Percentiles rank a stretch among this genome's conserved stretches.
These are phyloP conservation scores for Perccottus glenii DNA, from an alignment of 2,113 vertebrate genomes.

Conservation along the genomic window DNA sequence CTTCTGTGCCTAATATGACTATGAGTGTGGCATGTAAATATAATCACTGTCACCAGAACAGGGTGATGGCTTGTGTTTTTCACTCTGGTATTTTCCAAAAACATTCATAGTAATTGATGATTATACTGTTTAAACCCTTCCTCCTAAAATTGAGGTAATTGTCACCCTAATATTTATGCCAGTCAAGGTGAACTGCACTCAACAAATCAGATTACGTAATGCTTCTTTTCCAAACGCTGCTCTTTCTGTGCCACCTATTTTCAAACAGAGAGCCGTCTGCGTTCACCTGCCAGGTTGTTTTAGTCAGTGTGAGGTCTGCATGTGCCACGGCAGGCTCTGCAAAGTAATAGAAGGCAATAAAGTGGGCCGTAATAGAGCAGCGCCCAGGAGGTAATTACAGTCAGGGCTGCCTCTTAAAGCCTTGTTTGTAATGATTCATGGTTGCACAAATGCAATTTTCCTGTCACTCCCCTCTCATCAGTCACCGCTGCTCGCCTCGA, in stretches of 20 bases:
- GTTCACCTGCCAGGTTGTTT: slow-evolving; percentile 62
- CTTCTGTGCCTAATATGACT: no score
- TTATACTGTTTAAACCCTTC: no score
- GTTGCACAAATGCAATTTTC: slow-evolving; percentile 74
- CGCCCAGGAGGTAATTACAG: slow-evolving; percentile 73
- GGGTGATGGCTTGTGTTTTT: no score
- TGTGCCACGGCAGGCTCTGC: slow-evolving; percentile 55
- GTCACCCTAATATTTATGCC: no score
- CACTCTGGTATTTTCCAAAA: no score
- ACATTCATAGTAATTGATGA: no score
- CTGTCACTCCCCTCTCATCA: slow-evolving; percentile 71
- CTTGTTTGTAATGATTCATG: slow-evolving; percentile 77
- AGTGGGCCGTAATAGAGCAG: slow-evolving; percentile 66
- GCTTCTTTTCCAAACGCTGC: slow-evolving; percentile 11
- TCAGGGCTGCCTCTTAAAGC: slow-evolving; percentile 71
- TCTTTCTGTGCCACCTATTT: slow-evolving; percentile 17
- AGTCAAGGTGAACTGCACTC: neutral
- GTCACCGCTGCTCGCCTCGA: slow-evolving; percentile 55
- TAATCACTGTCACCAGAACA: no score
- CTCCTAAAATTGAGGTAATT: no score
- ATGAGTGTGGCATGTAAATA: no score
- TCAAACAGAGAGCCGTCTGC: slow-evolving; percentile 21
- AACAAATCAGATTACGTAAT: slow-evolving; percentile 26
- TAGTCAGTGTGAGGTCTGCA: slow-evolving; percentile 69
- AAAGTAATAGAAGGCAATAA: slow-evolving; percentile 66